These are phyloP conservation scores for Ataeniobius toweri DNA, from an alignment of 2,797 vertebrate species.

Conservation along the genomic window DNA sequence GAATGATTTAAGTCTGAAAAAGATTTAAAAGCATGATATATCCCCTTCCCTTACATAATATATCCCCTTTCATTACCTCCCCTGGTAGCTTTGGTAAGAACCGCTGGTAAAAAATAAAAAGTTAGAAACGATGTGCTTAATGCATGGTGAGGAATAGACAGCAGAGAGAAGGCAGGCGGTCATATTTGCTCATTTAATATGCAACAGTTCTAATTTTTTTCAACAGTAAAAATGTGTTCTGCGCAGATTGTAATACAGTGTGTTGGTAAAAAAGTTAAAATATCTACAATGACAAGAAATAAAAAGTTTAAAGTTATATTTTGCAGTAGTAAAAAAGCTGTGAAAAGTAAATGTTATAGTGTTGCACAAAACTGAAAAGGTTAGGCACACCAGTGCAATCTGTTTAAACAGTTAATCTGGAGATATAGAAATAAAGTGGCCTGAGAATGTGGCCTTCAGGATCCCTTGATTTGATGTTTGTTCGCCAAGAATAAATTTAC, in stretches of 20 bases:
- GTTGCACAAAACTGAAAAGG: neutral
- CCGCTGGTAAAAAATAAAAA: neutral
- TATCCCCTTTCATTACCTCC: too few species aligned
- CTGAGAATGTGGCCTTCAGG: neutral
- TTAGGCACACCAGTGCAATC: neutral
- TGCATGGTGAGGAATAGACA: neutral
- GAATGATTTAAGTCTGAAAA: too few species aligned
- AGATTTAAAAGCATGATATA: too few species aligned
- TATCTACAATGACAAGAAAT: neutral
- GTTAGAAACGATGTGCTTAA: too few species aligned
- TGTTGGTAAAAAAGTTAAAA: neutral
- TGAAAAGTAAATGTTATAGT: neutral
- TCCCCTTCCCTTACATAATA: too few species aligned
- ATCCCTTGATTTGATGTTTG: neutral
- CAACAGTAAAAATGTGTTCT: neutral
- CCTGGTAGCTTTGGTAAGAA: neutral
- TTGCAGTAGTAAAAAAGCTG: neutral
- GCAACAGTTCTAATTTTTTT: neutral
- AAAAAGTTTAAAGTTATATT: neutral
- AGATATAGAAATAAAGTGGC: neutral
- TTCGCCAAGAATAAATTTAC: neutral
- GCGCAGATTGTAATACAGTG: neutral
- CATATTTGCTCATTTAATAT: neutral
- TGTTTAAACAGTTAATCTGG: neutral
- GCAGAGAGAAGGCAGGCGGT: neutral